Conservation (phyloP, 2,113 vertebrate species). For the Peucedramus taeniatus region DNA sequence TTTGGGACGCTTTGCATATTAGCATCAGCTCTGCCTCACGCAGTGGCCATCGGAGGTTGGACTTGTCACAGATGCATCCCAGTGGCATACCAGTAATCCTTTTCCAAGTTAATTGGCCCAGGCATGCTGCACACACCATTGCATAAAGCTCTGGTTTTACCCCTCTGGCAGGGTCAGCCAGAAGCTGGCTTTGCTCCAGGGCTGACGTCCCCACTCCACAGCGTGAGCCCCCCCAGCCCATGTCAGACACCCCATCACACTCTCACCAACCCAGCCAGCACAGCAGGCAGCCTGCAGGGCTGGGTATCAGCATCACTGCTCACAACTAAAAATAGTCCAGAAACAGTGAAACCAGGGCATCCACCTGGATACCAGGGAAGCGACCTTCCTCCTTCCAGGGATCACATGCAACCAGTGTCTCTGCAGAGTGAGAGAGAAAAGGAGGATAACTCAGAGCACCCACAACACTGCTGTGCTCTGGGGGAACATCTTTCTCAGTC, state of each 20-base stretch:
- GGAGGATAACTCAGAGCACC: neutral
- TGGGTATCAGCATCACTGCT: neutral
- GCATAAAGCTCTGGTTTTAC: neutral
- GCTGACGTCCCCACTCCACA: neutral
- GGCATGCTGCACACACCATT: neutral
- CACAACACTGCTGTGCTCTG: neutral
- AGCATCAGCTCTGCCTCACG: neutral
- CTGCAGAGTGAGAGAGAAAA: neutral
- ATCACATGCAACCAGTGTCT: neutral
- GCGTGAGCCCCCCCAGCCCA: neutral
- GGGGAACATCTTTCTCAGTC: neutral
- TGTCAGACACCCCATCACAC: neutral
- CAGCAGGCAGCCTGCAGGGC: neutral
- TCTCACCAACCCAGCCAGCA: neutral
- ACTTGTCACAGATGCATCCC: neutral
- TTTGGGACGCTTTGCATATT: neutral
- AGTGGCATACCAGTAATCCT: conserved; percentile 25
- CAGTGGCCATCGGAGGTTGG: neutral
- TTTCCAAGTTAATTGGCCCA: conserved; percentile 50
- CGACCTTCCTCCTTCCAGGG: neutral
- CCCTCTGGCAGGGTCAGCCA: neutral
- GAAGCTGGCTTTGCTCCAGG: neutral
- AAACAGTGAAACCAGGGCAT: neutral
- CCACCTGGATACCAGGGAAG: neutral
- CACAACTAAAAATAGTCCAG: neutral